Base-by-base conservation (phyloP, 2,888 invertebrate species). In the Ellobium chinense region DNA sequence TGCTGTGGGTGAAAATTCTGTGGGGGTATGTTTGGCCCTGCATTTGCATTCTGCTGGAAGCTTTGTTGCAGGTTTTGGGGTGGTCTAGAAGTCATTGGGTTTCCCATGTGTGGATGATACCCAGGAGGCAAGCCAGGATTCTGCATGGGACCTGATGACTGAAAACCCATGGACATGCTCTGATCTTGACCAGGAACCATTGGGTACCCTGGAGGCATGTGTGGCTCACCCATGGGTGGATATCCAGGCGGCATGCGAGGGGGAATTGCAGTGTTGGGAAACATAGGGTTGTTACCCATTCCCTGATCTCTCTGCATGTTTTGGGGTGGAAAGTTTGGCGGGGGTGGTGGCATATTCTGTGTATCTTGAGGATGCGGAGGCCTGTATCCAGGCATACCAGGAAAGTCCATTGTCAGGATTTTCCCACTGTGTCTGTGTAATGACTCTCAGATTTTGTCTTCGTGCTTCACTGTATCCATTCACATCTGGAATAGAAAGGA, bases 221-320 rank as follows among this genome's bases (percentile, higher is more conserved):
- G 80, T 27, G 80, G 74, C 31, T 80, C 80, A 46, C 68, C 69
- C 56, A 80, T 31, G n/a, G 80, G 80, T 31, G 80, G 75, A 69
- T 80, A 80, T 14, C 80, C 80, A n/a, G 75, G 74, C 24, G 80
- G 80, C 80, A 80, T 74, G 60, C 80, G 24, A 29, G 80, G 78
- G 21, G 60, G 77, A 62, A 77, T 65, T 58, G 62, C 70, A 27
- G 60, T 66, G 54, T 68, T 78, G 63, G 70, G 69, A 69, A 72
- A 78, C 74, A 74, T 77, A 31, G 21, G 77, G n/a, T 56, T 39
- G 27, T 34, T 24, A 70, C 58, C 24, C 31, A 56, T 31, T 34
- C 54, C 69, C 24, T 56, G 75, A 54, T 82, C 78, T 78, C 82
- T 63, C 27, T 65, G 72, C 66, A 79, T 54, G 27, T 70, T 46